Conservation (phyloP, 2,888 invertebrate genomes). For the Elysia crispata region DNA sequence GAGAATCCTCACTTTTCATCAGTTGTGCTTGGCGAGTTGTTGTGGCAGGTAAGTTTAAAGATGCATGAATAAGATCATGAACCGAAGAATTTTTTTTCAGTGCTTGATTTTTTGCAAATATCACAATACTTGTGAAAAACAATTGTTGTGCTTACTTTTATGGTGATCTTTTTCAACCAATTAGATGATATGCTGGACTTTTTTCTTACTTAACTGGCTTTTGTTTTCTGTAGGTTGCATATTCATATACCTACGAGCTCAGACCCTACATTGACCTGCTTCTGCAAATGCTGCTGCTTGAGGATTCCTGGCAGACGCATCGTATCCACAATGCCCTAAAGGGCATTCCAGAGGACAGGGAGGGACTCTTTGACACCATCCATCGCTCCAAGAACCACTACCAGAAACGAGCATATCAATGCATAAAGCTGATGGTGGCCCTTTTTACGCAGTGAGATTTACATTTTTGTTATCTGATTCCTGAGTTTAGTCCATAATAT, state of each 20-base stretch:
- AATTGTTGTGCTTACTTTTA: too few species aligned
- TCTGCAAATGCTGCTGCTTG: conserved; percentile 90
- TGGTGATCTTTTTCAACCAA: too few species aligned
- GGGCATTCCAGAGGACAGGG: conserved; percentile 89
- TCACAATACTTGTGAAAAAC: too few species aligned
- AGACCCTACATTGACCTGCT: conserved; percentile 94
- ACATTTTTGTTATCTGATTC: too few species aligned
- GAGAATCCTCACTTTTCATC: conserved; percentile 96
- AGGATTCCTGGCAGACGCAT: conserved; percentile 97
- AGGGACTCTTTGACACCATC: conserved; percentile 95
- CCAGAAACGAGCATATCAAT: conserved; percentile 97
- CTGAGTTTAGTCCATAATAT: too few species aligned
- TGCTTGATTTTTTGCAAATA: too few species aligned
- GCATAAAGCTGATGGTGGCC: conserved; percentile 95
- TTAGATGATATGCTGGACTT: too few species aligned
- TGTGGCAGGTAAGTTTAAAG: conserved; percentile 82
- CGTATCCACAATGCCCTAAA: conserved; percentile 95
- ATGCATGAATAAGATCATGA: too few species aligned
- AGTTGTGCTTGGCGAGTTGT: conserved; percentile 90
- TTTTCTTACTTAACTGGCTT: background rate
- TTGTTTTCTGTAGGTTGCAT: conserved; percentile 82
- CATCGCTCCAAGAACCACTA: conserved; percentile 94
- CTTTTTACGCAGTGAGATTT: conserved; percentile 84
- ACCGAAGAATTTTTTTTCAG: too few species aligned
- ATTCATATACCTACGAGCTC: conserved; percentile 95